These are phyloP conservation scores for Agrotis exclamationis DNA, from an alignment of 2,888 invertebrate species.

Conservation along the genomic window DNA sequence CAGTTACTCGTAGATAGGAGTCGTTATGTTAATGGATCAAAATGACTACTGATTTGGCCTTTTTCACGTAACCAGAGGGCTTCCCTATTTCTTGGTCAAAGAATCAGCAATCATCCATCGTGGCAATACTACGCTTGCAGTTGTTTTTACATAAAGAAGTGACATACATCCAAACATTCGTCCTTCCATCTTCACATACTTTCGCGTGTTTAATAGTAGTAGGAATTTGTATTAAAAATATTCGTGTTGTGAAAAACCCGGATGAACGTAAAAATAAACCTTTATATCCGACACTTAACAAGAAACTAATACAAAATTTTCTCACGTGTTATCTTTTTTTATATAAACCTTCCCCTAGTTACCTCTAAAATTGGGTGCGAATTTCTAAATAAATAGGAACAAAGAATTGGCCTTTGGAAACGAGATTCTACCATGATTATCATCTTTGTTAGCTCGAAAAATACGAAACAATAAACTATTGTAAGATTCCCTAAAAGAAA, in stretches of 20 bases:
- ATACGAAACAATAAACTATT: slow-evolving; percentile 10
- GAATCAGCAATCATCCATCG: too few relatives aligned
- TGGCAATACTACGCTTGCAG: too few relatives aligned
- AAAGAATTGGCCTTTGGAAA: slow-evolving; percentile 2
- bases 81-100: too few relatives aligned
- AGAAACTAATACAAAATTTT: not conserved
- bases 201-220: not conserved
- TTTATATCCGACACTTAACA: not conserved
- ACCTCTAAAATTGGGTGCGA: slow-evolving; percentile 7
- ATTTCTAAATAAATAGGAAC: not conserved
- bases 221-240: not conserved
- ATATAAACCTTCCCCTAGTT: not conserved
- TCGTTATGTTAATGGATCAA: too few relatives aligned
- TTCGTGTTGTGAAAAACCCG: not conserved
- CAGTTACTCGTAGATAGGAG: too few relatives aligned
- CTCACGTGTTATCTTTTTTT: not conserved
- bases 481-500: not conserved
- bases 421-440: too few relatives aligned
- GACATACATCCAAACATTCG: not conserved
- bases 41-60: too few relatives aligned
- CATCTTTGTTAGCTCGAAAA: slow-evolving; percentile 7
- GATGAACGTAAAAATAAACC: not conserved
- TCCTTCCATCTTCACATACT: not conserved
- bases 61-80: too few relatives aligned
- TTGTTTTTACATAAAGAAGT: too few relatives aligned